Conservation (phyloP, 2,797 vertebrate genomes). For the Brachyalestes nurse region DNA sequence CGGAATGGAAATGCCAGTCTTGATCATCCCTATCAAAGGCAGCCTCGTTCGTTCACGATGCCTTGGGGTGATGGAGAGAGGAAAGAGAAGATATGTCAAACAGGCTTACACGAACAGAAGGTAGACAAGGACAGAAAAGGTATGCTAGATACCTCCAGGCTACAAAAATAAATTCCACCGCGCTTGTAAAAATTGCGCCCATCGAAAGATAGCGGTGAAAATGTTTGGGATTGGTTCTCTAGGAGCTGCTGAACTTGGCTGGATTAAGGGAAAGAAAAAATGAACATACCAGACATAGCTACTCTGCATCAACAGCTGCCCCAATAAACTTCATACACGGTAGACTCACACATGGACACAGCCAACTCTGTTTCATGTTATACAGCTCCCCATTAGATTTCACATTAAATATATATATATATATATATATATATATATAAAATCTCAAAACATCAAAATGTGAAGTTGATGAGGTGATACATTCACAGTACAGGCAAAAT, state of each 20-base stretch:
- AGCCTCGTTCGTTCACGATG: slow-evolving; percentile 68
- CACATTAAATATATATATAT: no score
- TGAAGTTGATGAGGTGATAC: slow-evolving; percentile 34
- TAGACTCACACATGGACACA: neutral
- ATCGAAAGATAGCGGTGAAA: slow-evolving; percentile 33
- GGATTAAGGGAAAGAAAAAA: neutral
- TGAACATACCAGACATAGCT: neutral
- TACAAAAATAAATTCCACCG: slow-evolving; percentile 46
- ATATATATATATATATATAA: no score
- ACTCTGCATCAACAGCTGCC: neutral
- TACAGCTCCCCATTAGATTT: slow-evolving; percentile 5
- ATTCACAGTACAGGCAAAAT: slow-evolving; percentile 47
- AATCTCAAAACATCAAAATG: neutral
- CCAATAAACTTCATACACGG: neutral
- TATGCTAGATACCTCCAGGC: slow-evolving; percentile 48
- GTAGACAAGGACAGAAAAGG: slow-evolving; percentile 54
- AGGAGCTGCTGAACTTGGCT: neutral
- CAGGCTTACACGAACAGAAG: slow-evolving; percentile 55
- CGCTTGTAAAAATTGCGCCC: slow-evolving; percentile 34
- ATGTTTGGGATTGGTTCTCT: slow-evolving; percentile 32
- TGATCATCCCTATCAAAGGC: slow-evolving; percentile 80
- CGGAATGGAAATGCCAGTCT: slow-evolving; percentile 77
- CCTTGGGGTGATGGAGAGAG: slow-evolving; percentile 70
- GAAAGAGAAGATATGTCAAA: slow-evolving; percentile 68
- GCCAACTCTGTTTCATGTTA: neutral